Evolutionary conservation across 2,113 vertebrate species (phyloP).

Genomic region (Oreocharis arfaki): DNA sequence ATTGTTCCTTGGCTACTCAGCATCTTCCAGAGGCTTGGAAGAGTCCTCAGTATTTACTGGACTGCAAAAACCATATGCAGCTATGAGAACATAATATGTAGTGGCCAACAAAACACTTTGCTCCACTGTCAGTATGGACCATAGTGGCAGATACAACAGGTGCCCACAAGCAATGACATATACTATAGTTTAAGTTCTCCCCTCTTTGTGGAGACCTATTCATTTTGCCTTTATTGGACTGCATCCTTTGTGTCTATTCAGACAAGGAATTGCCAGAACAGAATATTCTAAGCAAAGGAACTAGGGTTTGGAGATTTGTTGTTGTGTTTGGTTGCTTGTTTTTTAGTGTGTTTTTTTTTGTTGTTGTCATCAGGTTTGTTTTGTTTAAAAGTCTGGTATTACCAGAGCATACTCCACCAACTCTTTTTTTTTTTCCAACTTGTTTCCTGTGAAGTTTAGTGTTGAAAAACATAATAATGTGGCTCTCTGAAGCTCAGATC

Average conservation of each 20-base stretch:
- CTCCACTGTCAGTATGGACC: background rate
- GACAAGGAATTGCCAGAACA: background rate
- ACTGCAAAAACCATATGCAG: background rate
- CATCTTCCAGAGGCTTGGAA: background rate
- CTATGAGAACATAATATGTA: background rate
- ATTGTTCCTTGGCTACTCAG: background rate
- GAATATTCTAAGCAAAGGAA: background rate
- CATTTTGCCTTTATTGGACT: background rate
- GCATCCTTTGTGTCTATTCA: background rate
- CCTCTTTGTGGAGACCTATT: background rate
- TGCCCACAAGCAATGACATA: background rate
- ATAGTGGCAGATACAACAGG: background rate
- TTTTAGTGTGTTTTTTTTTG: background rate
- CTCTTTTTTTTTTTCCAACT: background rate
- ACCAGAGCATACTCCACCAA: background rate
- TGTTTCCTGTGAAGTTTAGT: background rate
- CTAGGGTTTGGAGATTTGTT: background rate
- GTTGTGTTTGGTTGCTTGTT: background rate
- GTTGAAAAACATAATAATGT: background rate
- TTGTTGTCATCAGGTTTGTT: background rate
- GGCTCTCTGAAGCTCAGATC: background rate
- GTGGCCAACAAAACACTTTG: background rate
- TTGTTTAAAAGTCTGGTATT: background rate
- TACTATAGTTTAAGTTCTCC: background rate
- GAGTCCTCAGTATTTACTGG: background rate